Base-by-base conservation (phyloP, 1,140 invertebrate species). In the Centruroides sculpturatus region DNA sequence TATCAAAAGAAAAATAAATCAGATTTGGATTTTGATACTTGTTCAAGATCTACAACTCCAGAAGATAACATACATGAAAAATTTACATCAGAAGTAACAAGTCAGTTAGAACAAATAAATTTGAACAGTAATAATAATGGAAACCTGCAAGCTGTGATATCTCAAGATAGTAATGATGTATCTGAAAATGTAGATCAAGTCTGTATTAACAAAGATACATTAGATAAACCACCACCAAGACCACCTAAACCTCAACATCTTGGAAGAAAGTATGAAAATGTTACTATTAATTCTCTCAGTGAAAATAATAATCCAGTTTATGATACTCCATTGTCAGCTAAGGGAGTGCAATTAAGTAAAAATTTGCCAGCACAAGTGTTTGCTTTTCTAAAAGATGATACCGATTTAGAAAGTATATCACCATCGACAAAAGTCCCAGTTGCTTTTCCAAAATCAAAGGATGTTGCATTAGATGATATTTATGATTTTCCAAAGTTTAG, bases 401-500 rank as follows among this genome's bases (percentile, higher is more conserved):
- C 55, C 5, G 46, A 36, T 36, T 54, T 49, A 51, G 56, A 62
- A 8, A 55, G 57, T 23, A 41, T 53, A 36, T 61, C 60, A 35
- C 9, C 63, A 13, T 56, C 47, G 8, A 34, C 41, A 6, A 62
- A 59, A 54, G 56, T 62, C 0, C 63, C 59, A 10, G 12, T 53
- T 12, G 34, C 48, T 34, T 56, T 36, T 47, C 13, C 34, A 48
- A 50, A 35, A 5, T 12, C 47, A 57, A 59, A 64, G 58, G 50
- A 63, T 66, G 53, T 8, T 47, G 59, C 35, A 47, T 58, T 68
- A 52, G 84, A 86, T 71, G 84, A 85, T 51, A 82, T 80, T 64
- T 85, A 86, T 66, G 85, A 87, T 70, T 82, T 85, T 73, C 83
- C 84, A 36, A 76, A 83, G 61, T 82, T 82, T 55, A 82, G 85